These are phyloP conservation scores for Antechinus stuartii DNA, from an alignment of 2,113 vertebrate genomes.

Conservation along the genomic window DNA sequence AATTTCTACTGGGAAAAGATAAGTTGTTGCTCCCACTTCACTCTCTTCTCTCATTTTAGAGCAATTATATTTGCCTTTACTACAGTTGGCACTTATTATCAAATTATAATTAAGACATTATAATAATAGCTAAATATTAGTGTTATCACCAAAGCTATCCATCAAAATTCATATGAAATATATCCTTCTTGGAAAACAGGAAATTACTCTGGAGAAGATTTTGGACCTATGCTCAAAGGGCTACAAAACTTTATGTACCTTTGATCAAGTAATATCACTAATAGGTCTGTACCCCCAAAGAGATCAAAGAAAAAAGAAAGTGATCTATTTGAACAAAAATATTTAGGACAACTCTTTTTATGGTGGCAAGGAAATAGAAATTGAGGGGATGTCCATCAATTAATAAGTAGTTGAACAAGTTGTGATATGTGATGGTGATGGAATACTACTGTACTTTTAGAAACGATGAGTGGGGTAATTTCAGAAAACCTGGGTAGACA, in stretches of 20 bases:
- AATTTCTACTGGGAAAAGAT: too few species aligned
- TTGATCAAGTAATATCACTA: neutral
- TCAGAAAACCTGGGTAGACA: neutral
- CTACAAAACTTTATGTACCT: too few species aligned
- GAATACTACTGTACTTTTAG: neutral
- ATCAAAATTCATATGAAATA: neutral
- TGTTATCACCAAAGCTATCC: neutral
- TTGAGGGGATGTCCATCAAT: too few species aligned
- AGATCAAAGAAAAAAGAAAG: neutral
- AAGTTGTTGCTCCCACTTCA: too few species aligned
- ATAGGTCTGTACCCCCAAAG: neutral
- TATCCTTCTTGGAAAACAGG: neutral
- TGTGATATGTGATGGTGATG: neutral
- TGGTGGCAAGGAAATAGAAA: neutral
- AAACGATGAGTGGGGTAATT: neutral
- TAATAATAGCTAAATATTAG: neutral
- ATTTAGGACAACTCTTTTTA: neutral
- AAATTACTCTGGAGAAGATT: neutral
- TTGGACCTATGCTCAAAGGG: neutral
- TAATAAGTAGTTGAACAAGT: neutral
- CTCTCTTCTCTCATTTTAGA: too few species aligned
- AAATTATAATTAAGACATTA: neutral
- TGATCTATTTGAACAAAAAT: neutral
- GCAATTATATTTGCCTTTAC: too few species aligned
- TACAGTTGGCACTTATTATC: too few species aligned